phyloP scores from a whole-genome alignment of 2,797 vertebrate genomes.

The Eospalax fontanierii region DNA sequence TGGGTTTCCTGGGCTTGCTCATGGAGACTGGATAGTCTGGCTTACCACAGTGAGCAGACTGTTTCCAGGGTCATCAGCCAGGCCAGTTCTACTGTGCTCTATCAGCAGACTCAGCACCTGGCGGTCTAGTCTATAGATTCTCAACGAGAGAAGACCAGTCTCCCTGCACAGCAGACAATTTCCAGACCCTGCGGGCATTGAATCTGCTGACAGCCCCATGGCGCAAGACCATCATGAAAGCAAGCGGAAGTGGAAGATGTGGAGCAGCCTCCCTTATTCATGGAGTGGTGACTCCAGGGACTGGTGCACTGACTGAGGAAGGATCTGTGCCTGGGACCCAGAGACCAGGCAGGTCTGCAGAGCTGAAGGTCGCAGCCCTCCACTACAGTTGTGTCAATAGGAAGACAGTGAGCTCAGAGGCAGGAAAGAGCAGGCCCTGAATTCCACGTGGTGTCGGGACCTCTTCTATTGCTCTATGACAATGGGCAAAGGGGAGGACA shows the following conservation, averaged over 20 bases:
- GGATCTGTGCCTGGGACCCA: background rate
- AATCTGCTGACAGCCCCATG: background rate
- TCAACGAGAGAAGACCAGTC: background rate
- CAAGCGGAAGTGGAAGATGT: background rate
- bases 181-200: background rate
- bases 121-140: background rate
- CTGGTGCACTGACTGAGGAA: background rate
- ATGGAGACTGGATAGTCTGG: background rate
- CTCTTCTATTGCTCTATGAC: background rate
- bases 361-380: background rate
- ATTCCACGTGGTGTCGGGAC: background rate
- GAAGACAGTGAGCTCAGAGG: background rate
- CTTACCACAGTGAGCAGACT: background rate
- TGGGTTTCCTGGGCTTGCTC: background rate
- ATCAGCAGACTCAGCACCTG: fast-evolving
- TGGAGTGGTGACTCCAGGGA: fast-evolving
- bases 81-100: background rate
- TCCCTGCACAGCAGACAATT: fast-evolving
- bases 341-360: background rate
- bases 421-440: background rate
- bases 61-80: background rate
- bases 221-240: background rate
- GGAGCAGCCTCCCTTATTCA: background rate
- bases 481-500: background rate
- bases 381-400: background rate